Conservation (phyloP, 30 jellyfish, hydroid and myxozoan species). For the Morbakka virulenta region DNA sequence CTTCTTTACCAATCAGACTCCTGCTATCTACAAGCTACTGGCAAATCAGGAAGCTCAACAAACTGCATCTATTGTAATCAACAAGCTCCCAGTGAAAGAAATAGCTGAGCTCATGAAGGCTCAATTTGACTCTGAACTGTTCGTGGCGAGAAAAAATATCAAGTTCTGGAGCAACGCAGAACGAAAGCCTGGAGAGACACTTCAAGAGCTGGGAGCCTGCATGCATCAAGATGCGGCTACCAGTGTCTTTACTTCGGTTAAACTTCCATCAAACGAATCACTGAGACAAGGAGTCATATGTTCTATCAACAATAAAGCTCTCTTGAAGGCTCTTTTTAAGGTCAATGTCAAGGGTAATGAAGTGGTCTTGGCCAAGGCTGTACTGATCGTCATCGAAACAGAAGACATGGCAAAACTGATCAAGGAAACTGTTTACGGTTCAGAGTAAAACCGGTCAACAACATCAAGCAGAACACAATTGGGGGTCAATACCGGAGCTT, state of each 20-base stretch:
- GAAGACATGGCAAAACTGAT: not conserved
- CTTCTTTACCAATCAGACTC: not conserved
- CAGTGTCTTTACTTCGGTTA: too few relatives aligned
- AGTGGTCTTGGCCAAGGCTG: not conserved
- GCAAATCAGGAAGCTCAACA: not conserved
- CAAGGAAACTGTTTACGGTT: not conserved
- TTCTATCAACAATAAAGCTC: not conserved
- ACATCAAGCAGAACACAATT: not conserved
- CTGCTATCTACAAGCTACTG: not conserved
- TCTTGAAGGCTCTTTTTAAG: not conserved
- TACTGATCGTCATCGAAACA: not conserved
- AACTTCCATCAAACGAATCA: too few relatives aligned
- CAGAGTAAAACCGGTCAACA: not conserved
- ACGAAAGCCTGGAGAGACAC: too few relatives aligned
- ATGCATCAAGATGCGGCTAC: too few relatives aligned
- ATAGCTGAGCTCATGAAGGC: not conserved
- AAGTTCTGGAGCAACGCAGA: too few relatives aligned
- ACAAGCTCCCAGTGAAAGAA: too few relatives aligned
- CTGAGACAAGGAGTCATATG: too few relatives aligned
- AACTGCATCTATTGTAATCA: too few relatives aligned
- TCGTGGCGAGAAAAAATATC: not conserved
- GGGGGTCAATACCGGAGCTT: too few relatives aligned
- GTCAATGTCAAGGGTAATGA: not conserved
- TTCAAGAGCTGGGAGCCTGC: too few relatives aligned
- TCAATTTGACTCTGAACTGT: not conserved